phyloP scores from a whole-genome alignment of 1,140 invertebrate genomes.

The Euborellia annulipes region DNA sequence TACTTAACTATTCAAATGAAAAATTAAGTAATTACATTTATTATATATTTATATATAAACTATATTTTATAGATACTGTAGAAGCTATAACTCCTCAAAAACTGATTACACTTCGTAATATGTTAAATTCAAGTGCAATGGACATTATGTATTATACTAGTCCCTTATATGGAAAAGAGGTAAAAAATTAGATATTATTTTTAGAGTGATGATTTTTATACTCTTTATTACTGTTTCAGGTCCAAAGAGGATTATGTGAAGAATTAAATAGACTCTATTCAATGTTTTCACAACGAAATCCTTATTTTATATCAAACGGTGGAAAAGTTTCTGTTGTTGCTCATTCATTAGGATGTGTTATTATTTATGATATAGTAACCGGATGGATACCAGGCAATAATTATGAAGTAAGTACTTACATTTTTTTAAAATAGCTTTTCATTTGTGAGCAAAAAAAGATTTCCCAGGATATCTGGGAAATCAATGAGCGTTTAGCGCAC shows the following conservation, averaged over 20 bases:
- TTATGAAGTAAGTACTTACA: too few relatives aligned
- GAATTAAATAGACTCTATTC: conserved; percentile 56
- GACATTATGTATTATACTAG: conserved; percentile 72
- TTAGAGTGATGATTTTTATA: background rate
- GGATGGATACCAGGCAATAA: conserved; percentile 35
- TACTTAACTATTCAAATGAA: conserved; percentile 19
- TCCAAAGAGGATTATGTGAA: conserved; percentile 46
- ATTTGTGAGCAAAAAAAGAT: too few relatives aligned
- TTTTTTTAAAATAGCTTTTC: too few relatives aligned
- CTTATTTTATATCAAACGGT: conserved; percentile 41
- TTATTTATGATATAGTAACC: conserved; percentile 63
- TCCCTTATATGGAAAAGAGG: conserved; percentile 57
- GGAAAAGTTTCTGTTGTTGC: conserved; percentile 60
- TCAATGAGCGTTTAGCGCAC: too few relatives aligned
- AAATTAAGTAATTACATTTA: too few relatives aligned
- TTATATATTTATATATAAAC: too few relatives aligned
- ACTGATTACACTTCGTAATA: conserved; percentile 41
- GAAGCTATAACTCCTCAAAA: conserved; percentile 55
- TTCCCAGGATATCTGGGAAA: too few relatives aligned
- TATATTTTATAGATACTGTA: conserved; percentile 41
- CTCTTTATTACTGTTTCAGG: conserved; percentile 25
- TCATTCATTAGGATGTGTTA: conserved; percentile 67
- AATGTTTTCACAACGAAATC: conserved; percentile 54
- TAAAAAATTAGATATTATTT: too few relatives aligned
- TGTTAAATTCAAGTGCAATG: conserved; percentile 61